A percentile compares a stretch with the other conserved stretches of the same genome.
Conservation (phyloP, 2,113 vertebrate genomes). For the Cyanoderma ruficeps region DNA sequence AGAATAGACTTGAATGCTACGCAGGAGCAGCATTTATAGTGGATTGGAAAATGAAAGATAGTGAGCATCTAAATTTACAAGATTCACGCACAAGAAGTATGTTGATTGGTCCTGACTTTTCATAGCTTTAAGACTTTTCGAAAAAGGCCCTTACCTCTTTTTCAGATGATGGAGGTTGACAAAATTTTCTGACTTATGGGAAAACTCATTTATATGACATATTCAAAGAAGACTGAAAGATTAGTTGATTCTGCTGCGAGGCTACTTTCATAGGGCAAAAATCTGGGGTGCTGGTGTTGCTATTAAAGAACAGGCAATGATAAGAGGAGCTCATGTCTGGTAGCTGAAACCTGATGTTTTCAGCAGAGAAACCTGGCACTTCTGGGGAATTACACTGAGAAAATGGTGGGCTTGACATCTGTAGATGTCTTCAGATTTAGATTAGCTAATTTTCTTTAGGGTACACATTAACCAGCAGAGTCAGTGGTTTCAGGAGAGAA, state of each 20-base stretch:
- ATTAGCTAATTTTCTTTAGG: background rate
- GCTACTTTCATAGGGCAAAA: background rate
- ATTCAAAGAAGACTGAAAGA: background rate
- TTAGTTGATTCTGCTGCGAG: background rate
- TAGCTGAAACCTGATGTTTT: background rate
- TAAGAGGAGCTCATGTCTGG: background rate
- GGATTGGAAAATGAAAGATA: background rate
- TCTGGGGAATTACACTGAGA: background rate
- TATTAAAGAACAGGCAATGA: background rate
- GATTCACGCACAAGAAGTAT: accelerated
- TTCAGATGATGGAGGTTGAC: background rate
- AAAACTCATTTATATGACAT: background rate
- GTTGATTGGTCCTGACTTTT: background rate
- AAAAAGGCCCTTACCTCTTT: background rate
- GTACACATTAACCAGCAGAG: background rate
- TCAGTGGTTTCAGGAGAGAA: background rate
- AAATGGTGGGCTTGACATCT: background rate
- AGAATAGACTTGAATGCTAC: background rate
- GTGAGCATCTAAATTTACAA: background rate
- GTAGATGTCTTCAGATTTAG: background rate
- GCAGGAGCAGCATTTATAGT: background rate
- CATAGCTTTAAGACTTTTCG: background rate
- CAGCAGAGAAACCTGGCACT: background rate
- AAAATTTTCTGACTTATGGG: background rate
- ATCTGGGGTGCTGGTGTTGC: background rate